These are phyloP conservation scores for Macropodus opercularis DNA, from an alignment of 2,797 vertebrate genomes.

Conservation along the genomic window DNA sequence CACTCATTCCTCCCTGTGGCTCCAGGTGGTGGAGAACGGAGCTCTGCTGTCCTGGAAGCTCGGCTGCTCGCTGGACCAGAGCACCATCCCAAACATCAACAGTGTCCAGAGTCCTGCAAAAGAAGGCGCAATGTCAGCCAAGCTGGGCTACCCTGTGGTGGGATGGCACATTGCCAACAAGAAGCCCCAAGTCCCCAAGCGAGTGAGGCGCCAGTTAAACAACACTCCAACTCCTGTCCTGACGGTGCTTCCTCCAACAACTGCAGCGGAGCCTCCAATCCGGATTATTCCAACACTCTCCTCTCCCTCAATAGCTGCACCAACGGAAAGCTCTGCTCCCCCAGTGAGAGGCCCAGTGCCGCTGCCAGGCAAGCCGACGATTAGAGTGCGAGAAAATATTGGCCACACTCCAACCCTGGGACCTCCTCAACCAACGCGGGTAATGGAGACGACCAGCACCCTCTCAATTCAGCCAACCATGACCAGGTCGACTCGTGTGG, in stretches of 20 bases:
- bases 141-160: constrained; percentile 94
- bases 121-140: constrained; percentile 94
- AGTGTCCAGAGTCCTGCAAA: constrained; percentile 92
- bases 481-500: constrained; percentile 83
- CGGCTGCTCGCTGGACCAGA: constrained; percentile 93
- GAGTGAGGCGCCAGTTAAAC: constrained; percentile 90
- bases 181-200: constrained; percentile 91
- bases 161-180: constrained; percentile 99
- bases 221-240: constrained; percentile 89
- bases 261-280: constrained; percentile 86
- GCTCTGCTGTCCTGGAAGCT: constrained; percentile 96
- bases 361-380: constrained; percentile 90
- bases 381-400: constrained; percentile 86
- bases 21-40: constrained; percentile 90
- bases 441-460: constrained; percentile 85
- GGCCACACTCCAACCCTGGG: constrained; percentile 88
- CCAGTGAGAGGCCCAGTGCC: constrained; percentile 91
- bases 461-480: constrained; percentile 85
- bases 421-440: constrained; percentile 87
- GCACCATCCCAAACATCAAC: constrained; percentile 90
- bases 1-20: not conserved
- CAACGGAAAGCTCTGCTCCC: constrained; percentile 89
- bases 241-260: constrained; percentile 87
- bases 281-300: constrained; percentile 93
- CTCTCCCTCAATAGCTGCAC: constrained; percentile 89